These are phyloP conservation scores for Drosophila sulfurigaster DNA, from an alignment of 1,140 invertebrate genomes.

Conservation along the genomic window DNA sequence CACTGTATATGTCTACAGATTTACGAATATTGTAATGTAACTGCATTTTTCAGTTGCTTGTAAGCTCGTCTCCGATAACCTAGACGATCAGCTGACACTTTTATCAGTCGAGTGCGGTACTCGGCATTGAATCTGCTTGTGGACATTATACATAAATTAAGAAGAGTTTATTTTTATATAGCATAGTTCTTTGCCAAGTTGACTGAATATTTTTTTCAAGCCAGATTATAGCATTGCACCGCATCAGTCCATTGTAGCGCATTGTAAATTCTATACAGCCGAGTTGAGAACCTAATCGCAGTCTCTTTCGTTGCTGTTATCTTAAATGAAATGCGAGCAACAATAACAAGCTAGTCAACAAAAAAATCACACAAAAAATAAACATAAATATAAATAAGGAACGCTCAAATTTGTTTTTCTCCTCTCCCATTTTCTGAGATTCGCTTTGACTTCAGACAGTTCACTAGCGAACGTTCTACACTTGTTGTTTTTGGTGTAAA, in stretches of 20 bases:
- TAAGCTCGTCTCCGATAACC: constrained; percentile 31
- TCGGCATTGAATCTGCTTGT: not conserved
- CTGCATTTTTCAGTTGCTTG: constrained; percentile 2
- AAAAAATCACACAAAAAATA: constrained; percentile 1
- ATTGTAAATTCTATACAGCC: not conserved
- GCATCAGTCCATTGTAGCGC: not conserved
- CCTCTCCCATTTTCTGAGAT: constrained; percentile 25
- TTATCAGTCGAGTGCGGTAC: constrained; percentile 7
- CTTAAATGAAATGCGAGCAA: constrained; percentile 38
- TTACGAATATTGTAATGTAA: constrained; percentile 18
- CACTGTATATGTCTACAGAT: constrained; percentile 28
- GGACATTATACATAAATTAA: not conserved
- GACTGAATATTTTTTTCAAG: not conserved
- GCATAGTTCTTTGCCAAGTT: not conserved
- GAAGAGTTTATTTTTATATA: not conserved
- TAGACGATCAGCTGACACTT: constrained; percentile 30
- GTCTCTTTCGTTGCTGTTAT: constrained; percentile 25
- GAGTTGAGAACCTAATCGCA: not conserved
- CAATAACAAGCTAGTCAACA: constrained; percentile 25
- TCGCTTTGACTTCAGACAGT: constrained; percentile 11
- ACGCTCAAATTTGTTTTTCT: constrained; percentile 31
- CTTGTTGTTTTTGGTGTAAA: not conserved
- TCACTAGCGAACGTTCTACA: constrained; percentile 6
- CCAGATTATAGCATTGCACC: not conserved
- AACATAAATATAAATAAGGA: not conserved